Evolutionary conservation across 2,888 invertebrate genomes (phyloP).

Genomic region (Gortyna flavago): DNA sequence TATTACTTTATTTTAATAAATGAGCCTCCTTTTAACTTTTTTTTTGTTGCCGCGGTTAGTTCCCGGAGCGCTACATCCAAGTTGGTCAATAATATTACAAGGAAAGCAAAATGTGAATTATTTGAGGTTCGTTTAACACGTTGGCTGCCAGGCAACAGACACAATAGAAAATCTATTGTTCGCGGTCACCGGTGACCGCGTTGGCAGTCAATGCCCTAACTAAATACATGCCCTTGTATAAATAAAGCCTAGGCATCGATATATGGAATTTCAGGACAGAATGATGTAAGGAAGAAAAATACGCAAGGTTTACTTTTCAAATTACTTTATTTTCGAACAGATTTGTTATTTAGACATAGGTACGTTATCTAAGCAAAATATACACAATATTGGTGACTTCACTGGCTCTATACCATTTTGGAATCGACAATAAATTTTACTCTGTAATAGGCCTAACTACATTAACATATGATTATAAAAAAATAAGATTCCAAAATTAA

Average conservation of each 20-base stretch:
- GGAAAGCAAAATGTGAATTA: not conserved
- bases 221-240: not conserved
- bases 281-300: constrained; percentile 16
- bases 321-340: constrained; percentile 82
- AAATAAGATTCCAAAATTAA: constrained; percentile 57
- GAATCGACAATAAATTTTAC: constrained; percentile 44
- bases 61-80: not conserved
- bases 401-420: constrained; percentile 64
- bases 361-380: constrained; percentile 79
- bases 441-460: constrained; percentile 59
- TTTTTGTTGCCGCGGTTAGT: too few relatives aligned
- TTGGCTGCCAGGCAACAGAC: too few relatives aligned
- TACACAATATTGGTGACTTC: constrained; percentile 73
- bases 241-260: not conserved
- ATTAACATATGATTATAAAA: constrained; percentile 48
- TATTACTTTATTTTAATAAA: too few relatives aligned
- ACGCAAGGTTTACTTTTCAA: constrained; percentile 63
- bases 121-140: not conserved
- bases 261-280: not conserved
- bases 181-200: too few relatives aligned
- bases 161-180: too few relatives aligned
- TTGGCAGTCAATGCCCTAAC: too few relatives aligned
- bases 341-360: constrained; percentile 75
- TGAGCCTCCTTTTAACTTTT: too few relatives aligned
- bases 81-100: not conserved